Conservation (phyloP, 1,140 invertebrate species). For the Diabrotica undecimpunctata region DNA sequence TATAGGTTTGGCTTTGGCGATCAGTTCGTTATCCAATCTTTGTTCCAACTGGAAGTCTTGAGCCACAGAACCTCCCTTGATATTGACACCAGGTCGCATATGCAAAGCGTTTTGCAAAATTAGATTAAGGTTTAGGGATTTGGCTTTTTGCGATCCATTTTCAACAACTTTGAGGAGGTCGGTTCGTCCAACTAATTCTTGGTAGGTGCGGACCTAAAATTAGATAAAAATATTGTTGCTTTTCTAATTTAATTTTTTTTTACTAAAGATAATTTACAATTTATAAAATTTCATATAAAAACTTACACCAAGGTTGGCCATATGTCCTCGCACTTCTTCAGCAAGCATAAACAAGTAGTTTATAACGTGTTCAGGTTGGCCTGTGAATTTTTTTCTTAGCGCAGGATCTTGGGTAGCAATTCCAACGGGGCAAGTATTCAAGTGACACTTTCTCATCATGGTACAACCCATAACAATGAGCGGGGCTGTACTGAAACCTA, state of each 20-base stretch:
- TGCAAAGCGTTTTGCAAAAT: constrained; percentile 87
- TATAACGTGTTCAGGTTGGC: constrained; percentile 95
- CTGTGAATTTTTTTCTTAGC: constrained; percentile 93
- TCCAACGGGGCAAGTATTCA: constrained; percentile 98
- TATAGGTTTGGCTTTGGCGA: constrained; percentile 71
- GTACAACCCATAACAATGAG: constrained; percentile 97
- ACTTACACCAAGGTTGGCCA: constrained; percentile 87
- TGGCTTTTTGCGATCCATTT: constrained; percentile 69
- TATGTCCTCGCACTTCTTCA: constrained; percentile 87
- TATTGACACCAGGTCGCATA: constrained; percentile 85
- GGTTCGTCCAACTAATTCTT: constrained; percentile 92
- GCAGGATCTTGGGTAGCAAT: constrained; percentile 97
- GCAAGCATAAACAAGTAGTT: constrained; percentile 98
- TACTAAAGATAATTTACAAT: not conserved
- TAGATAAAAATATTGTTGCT: not conserved
- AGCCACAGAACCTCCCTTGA: constrained; percentile 80
- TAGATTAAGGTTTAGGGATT: constrained; percentile 76
- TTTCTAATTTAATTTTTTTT: no score
- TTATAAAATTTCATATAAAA: not conserved
- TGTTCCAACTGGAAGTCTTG: constrained; percentile 92
- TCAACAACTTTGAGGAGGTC: constrained; percentile 76
- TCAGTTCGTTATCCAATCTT: constrained; percentile 79
- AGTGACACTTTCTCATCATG: constrained; percentile 99
- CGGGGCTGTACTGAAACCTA: constrained; percentile 98
- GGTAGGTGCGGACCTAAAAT: constrained; percentile 39